A percentile compares a stretch with the other conserved stretches of the same genome.
Conservation (phyloP, 2,888 invertebrate species). For the Galerucella pusilla region DNA sequence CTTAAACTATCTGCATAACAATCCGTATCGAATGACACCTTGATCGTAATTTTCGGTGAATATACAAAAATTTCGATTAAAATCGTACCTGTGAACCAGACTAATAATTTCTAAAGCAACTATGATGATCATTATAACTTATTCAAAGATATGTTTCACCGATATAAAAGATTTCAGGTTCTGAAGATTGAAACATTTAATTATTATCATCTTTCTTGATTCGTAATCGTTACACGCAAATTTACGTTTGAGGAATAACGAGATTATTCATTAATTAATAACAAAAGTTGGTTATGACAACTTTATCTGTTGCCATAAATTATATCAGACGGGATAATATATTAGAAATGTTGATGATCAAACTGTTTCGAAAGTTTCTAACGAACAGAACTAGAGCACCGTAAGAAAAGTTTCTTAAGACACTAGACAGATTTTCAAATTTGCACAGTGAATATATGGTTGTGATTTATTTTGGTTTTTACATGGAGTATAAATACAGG, state of each 20-base stretch:
- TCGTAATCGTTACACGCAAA: neutral
- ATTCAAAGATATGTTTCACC: too few species aligned
- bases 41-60: too few species aligned
- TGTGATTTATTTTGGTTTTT: neutral
- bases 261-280: conserved; percentile 1
- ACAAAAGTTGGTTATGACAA: neutral
- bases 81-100: too few species aligned
- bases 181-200: neutral
- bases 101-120: too few species aligned
- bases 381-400: neutral
- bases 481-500: neutral
- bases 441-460: neutral
- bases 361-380: neutral
- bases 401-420: neutral
- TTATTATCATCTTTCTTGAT: neutral
- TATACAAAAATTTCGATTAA: too few species aligned
- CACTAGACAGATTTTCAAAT: neutral
- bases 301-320: conserved; percentile 6
- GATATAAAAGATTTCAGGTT: too few species aligned
- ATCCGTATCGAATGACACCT: too few species aligned
- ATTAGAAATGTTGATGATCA: conserved; percentile 1
- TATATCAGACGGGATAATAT: neutral
- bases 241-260: neutral
- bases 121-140: too few species aligned
- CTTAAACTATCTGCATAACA: too few species aligned